Evolutionary conservation across 2,797 vertebrate species (phyloP), one percentile per base, ranked within the genome.

Genomic region (Lithobates sylvaticus): DNA sequence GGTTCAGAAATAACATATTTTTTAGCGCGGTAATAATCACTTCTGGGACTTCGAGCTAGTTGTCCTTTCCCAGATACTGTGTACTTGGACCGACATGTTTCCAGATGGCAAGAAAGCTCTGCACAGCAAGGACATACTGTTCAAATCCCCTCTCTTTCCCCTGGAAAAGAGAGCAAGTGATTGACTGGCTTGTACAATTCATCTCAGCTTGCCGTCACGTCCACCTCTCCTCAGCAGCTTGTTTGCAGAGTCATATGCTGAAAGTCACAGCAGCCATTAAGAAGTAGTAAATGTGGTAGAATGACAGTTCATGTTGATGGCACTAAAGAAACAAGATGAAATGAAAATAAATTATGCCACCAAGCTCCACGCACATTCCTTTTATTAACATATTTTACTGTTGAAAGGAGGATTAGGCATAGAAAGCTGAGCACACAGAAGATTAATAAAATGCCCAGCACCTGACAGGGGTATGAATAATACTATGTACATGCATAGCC

Each of bases 61-160:
- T 81, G 61, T 64, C 50, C 39, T 85, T 77, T 81, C 67, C 42
- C 39, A 75, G 69, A 76, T 76, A 70, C 47, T 44, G 47, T 58
- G 64, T 64, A 61, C 73, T 86, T 82, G 85, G 79, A 76, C 36
- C 58, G 18, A 68, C 70, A 68, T 70, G 26, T 50, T 58, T 76
- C 72, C 85, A 86, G 85, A 86, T 82, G 79, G 85, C 68, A 76
- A 77, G 79, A 36, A 83, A 76, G 74, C 79, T 50, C 64, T 71
- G 67, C 73, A 86, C 85, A 86, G 85, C 74, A 82, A 82, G 85
- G 79, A 82, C 85, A 78, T 73, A 75, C 67, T 86, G 79, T 78
- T 65, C 82, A 86, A 82, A 76, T 71, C 68, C 75, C 47, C 34
- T 76, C 27, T 50, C 34, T 54, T 77, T 65, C 27, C 75, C 65